Evolutionary conservation across 2,113 vertebrate genomes (phyloP), one percentile per base, ranked within the genome.

Genomic region (Myotis lucifugus): DNA sequence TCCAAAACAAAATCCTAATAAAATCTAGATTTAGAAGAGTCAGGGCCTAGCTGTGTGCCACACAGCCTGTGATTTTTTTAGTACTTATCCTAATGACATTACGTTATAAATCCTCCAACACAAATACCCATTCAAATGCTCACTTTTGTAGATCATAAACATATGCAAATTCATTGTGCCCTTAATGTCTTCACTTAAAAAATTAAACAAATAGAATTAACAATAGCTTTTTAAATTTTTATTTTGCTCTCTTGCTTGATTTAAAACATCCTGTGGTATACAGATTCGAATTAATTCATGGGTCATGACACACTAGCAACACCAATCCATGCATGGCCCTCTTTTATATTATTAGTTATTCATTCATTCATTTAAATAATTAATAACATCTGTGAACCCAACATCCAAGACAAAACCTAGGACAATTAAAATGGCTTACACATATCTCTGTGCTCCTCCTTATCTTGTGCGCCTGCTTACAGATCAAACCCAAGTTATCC

Each of bases 151-250:
- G 59, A 40, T 34, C 17, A 25, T 64, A 25, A 81, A 9, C 11
- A 52, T 67, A n/a, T 23, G 56, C 9, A 94, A 32, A 89, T 64
- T 59, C 34, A 72, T 54, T 70, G 2, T 69, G 52, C 8, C 9
- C 91, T 84, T 90, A 6, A 29, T 79, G 91, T 56, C 34, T 88
- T 95, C 40, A 73, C 13, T 4, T 77, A 27, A 32, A 96, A 86
- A 69, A 18, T n/a, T 50, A 29, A 34, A 21, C 5, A 90, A 50
- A 64, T n/a, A 50, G 18, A 76, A 76, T 76, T 17, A n/a, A 50
- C 46, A 76, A 40, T 48, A 48, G 73, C 25, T 74, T 32, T 74
- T 74, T 2, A 32, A 46, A 32, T 29, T 42, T 56, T 72, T 89
- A 11, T 85, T 87, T 91, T 21, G 34, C 46, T 93, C 15, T 69